Percentiles rank a stretch among this genome's conserved stretches.
Evolutionary conservation across 2,113 vertebrate genomes (phyloP).

Genomic region (Laticauda colubrina): DNA sequence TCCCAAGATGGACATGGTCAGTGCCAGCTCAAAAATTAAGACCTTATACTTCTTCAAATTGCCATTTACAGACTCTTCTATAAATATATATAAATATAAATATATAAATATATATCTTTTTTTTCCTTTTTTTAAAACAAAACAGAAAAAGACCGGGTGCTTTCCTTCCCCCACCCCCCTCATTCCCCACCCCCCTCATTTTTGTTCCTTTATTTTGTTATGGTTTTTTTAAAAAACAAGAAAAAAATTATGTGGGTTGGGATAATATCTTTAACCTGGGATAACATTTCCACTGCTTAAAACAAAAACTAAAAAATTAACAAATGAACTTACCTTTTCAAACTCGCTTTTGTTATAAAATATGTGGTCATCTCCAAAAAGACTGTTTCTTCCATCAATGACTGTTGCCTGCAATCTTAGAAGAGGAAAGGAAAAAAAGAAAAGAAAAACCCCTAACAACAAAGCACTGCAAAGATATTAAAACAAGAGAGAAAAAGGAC

Average conservation of each 20-base stretch:
- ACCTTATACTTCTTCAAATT: slow-evolving; percentile 69
- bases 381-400: slow-evolving; percentile 83
- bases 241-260: slow-evolving; percentile 35
- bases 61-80: slow-evolving; percentile 67
- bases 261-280: slow-evolving; percentile 58
- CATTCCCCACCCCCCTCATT: neutral
- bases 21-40: slow-evolving; percentile 73
- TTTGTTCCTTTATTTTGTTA: slow-evolving; percentile 48
- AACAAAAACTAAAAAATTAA: slow-evolving; percentile 19
- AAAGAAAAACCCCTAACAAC: slow-evolving; percentile 53
- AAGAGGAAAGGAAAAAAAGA: slow-evolving; percentile 35
- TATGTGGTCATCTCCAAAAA: slow-evolving; percentile 84
- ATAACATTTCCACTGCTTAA: slow-evolving; percentile 50
- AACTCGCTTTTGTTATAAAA: slow-evolving; percentile 68
- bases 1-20: slow-evolving; percentile 66
- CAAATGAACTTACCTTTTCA: slow-evolving; percentile 47
- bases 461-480: slow-evolving; percentile 59
- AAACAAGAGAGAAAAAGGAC: slow-evolving; percentile 59
- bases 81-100: slow-evolving; percentile 41
- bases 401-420: slow-evolving; percentile 82
- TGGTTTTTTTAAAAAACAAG: neutral
- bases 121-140: slow-evolving; percentile 66
- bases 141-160: slow-evolving; percentile 74
- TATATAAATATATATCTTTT: slow-evolving; percentile 50
- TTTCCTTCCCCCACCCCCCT: slow-evolving; percentile 48